Percentiles rank a stretch among this genome's conserved stretches.
Evolutionary conservation across 2,888 invertebrate species (phyloP).

Genomic region (Elysia crispata): DNA sequence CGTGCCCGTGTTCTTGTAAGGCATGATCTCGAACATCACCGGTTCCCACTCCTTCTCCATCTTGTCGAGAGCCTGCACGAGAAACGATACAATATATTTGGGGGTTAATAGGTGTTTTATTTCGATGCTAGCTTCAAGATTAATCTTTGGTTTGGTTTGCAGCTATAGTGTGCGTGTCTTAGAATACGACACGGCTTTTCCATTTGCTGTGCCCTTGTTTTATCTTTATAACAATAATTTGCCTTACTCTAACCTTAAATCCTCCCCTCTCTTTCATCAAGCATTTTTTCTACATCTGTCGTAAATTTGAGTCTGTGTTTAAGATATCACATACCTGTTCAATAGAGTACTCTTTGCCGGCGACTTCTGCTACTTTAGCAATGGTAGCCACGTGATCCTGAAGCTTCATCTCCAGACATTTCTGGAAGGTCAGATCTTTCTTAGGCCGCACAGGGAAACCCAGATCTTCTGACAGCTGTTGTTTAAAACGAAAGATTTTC

Average conservation of each 20-base stretch:
- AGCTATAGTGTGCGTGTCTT: too few species aligned
- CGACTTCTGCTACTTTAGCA: constrained; percentile 85
- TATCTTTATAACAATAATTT: too few species aligned
- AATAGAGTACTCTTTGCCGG: constrained; percentile 88
- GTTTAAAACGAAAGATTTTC: background rate
- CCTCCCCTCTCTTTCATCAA: too few species aligned
- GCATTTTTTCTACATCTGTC: too few species aligned
- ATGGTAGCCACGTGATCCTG: constrained; percentile 83
- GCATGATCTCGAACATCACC: constrained; percentile 76
- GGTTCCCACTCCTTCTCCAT: constrained; percentile 78
- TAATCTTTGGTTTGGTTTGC: too few species aligned
- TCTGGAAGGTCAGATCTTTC: constrained; percentile 85
- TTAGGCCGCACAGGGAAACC: constrained; percentile 85
- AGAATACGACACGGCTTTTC: too few species aligned
- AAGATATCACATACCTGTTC: constrained; percentile 78
- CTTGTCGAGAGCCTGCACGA: constrained; percentile 79
- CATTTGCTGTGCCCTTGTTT: too few species aligned
- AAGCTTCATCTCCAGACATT: constrained; percentile 86
- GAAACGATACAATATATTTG: background rate
- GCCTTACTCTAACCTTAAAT: too few species aligned
- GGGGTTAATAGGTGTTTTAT: too few species aligned
- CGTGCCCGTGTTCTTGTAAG: constrained; percentile 78
- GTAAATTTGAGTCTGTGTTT: too few species aligned
- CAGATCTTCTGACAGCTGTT: constrained; percentile 83
- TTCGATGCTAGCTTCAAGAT: too few species aligned